Evolutionary conservation across 2,888 invertebrate species (phyloP), one percentile per base, ranked within the genome.

Genomic region (Pheosia gnoma): DNA sequence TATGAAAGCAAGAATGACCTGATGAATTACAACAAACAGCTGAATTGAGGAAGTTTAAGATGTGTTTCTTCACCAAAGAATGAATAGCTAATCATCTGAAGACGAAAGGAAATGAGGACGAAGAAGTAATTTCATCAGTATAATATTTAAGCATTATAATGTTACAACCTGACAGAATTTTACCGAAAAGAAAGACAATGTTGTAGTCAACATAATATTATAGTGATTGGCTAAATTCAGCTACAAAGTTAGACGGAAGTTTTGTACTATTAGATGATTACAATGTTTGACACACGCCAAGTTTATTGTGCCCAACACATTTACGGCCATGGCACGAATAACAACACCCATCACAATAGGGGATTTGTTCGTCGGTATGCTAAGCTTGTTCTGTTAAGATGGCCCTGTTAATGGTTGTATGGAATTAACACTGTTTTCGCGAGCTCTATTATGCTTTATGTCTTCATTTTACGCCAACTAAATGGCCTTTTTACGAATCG

Each of bases 351-450:
- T 61, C 70, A 88, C 87, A 89, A 88, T 85, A 79, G 81, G 25
- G 73, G 79, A 79, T 80, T 83, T 85, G 87, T 86, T 80, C 82
- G 82, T 73, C 67, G 70, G 76, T 64, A 76, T 80, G 74, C 76
- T 72, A 80, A 81, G 80, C 79, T 81, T 73, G 78, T 76, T 79
- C 77, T 75, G 77, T 88, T 87, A 88, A 81, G 82, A 84, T 68
- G 71, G 72, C 74, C 68, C 77, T 83, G 89, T 88, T 89, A 89
- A 89, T 89, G 81, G 81, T 76, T 75, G 82, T 75, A 72, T 77
- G 77, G 84, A 87, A 89, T 89, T 90, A 89, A 85, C 90, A 84
- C 83, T 79, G 77, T 78, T 81, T 84, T 84, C 80, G 83, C 82
- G 78, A 80, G 79, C 78, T 69, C 77, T 73, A 82, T 81, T 84